phyloP scores from a whole-genome alignment of 2,113 vertebrate species.

The Rhinichthys klamathensis region DNA sequence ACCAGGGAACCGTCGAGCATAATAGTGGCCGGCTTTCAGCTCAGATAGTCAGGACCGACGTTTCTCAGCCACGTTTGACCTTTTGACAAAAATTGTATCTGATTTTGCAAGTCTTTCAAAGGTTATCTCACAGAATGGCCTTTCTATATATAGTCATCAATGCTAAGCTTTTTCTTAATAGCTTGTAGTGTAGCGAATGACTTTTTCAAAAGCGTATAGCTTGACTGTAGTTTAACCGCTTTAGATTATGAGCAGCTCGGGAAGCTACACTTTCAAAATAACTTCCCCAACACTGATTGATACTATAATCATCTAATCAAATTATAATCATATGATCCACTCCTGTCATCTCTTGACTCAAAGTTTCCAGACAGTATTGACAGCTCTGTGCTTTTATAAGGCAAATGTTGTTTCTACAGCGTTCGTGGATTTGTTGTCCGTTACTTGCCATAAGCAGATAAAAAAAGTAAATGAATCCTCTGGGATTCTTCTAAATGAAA shows the following conservation, averaged over 20 bases:
- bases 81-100: conserved; percentile 76
- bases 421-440: conserved; percentile 61
- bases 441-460: conserved; percentile 55
- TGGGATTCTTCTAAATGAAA: background rate
- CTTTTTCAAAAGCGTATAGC: background rate
- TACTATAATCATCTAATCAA: conserved; percentile 9
- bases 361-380: conserved; percentile 54
- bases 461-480: conserved; percentile 1
- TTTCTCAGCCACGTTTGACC: conserved; percentile 69
- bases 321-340: conserved; percentile 55
- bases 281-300: background rate
- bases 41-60: conserved; percentile 66
- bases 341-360: conserved; percentile 63
- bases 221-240: background rate
- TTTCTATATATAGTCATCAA: background rate
- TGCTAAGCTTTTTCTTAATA: background rate
- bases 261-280: background rate
- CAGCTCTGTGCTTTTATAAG: conserved; percentile 50
- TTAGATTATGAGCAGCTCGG: background rate
- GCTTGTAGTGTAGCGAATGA: background rate
- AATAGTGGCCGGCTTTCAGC: conserved; percentile 65
- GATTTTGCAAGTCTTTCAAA: conserved; percentile 76
- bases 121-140: conserved; percentile 66
- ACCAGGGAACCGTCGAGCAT: conserved; percentile 63
- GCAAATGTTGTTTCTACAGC: no score